A percentile compares a stretch with the other conserved stretches of the same genome.
phyloP scores from a whole-genome alignment of 2,888 invertebrate genomes.

The Folsomia manolachei region DNA sequence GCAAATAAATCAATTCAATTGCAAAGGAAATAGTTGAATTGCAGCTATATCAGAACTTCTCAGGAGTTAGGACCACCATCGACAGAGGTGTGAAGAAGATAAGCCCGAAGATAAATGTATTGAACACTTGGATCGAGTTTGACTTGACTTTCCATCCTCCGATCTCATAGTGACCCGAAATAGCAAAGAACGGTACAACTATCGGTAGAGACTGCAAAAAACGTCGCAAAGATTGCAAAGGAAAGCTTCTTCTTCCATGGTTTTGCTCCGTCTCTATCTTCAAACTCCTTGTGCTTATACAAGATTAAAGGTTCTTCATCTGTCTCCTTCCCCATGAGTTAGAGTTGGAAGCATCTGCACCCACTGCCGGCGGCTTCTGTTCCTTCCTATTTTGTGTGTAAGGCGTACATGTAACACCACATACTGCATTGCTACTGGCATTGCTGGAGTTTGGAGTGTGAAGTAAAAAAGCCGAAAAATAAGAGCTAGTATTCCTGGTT shows the following conservation, averaged over 20 bases:
- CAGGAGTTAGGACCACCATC: background rate
- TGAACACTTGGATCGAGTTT: conserved; percentile 1
- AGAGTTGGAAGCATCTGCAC: conserved; percentile 21
- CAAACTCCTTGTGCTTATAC: too few species aligned
- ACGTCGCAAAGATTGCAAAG: background rate
- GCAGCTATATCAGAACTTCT: too few species aligned
- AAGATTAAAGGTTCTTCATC: conserved; percentile 18
- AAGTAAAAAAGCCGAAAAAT: too few species aligned
- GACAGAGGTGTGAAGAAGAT: conserved; percentile 14
- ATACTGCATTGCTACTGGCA: too few species aligned
- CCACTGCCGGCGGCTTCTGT: background rate
- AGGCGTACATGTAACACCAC: too few species aligned
- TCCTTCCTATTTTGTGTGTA: too few species aligned
- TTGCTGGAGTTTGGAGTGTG: too few species aligned
- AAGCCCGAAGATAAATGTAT: conserved; percentile 11
- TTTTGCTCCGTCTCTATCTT: background rate
- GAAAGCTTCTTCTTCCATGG: background rate
- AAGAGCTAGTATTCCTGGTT: too few species aligned
- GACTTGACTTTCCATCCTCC: background rate
- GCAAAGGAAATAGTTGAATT: background rate
- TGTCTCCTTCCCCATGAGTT: conserved; percentile 14
- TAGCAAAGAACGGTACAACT: background rate
- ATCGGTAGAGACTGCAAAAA: background rate
- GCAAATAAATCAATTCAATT: background rate
- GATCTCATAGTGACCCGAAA: background rate